Conservation (phyloP, 2,888 invertebrate genomes). For the Dyspetes luteomarginatus region DNA sequence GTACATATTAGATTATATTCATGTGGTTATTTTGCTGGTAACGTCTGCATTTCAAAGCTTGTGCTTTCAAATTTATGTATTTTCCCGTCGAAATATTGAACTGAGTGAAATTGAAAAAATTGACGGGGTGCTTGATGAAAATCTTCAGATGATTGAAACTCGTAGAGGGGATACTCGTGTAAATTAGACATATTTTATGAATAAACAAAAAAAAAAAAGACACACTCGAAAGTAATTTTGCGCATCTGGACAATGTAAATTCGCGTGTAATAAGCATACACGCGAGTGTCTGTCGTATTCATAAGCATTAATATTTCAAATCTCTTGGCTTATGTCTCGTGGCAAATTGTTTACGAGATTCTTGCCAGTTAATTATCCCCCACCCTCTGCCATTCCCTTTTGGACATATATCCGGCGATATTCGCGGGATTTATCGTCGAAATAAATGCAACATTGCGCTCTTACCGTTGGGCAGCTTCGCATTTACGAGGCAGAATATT, state of each 20-base stretch:
- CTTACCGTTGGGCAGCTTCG: conserved; percentile 54
- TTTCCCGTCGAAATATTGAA: too few species aligned
- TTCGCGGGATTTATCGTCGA: conserved; percentile 63
- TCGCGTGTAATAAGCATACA: conserved; percentile 19
- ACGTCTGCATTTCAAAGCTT: conserved; percentile 52
- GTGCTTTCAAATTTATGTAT: conserved; percentile 37
- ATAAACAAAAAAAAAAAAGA: conserved; percentile 15
- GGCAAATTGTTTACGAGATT: conserved; percentile 64
- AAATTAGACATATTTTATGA: not conserved
- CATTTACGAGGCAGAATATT: conserved; percentile 57
- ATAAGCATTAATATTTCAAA: conserved; percentile 55
- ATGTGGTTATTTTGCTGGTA: conserved; percentile 47
- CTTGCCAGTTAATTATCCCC: conserved; percentile 61
- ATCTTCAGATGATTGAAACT: too few species aligned
- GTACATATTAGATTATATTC: conserved; percentile 66
- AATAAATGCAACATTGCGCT: conserved; percentile 58
- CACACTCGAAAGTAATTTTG: conserved; percentile 28
- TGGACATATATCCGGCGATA: conserved; percentile 64
- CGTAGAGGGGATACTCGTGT: too few species aligned
- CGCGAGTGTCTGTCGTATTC: conserved; percentile 37
- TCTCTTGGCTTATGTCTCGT: conserved; percentile 46
- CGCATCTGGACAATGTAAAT: conserved; percentile 30
- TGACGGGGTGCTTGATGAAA: too few species aligned
- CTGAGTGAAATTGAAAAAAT: too few species aligned
- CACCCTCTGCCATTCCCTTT: too few species aligned